Evolutionary conservation across 2,113 vertebrate species (phyloP), one percentile per base, ranked within the genome.

Genomic region (Sphaerodactylus townsendi): DNA sequence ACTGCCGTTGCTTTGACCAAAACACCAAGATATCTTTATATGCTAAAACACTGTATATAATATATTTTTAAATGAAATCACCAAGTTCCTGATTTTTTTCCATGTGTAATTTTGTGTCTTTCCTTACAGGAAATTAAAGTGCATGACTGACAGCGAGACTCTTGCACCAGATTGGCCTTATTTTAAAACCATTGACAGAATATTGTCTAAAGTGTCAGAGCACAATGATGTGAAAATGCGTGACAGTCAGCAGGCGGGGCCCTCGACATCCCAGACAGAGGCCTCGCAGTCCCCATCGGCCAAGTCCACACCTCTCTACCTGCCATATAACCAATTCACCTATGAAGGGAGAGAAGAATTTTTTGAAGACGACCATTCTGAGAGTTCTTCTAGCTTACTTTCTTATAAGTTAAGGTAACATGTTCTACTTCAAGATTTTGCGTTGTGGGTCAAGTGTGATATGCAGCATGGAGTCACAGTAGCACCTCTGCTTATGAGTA

Each of bases 101-200:
- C 25, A 90, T 79, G 23, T 85, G 81, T 92, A 91, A 92, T 90
- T 90, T 21, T 84, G 69, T 95, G 91, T 93, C 87, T 96, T 93
- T 92, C 90, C 86, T 88, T 89, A 77, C 96, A 99, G 98, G 97
- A 97, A 98, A 95, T 94, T 98, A 92, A 99, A 98, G 95, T 96
- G 98, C 93, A 96, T 97, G 93, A 96, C 93, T 77, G 95, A 94
- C 81, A 97, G 97, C 90, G 95, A 96, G 68, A 94, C 95, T 11
- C 93, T 97, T 86, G 93, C 89, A 5, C 97, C 98, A 3, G 98
- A 99, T 92, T 99, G 98, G 98, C 98, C 98, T 56, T 99, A 99
- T 94, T 99, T 96, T 91, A 97, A 97, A 94, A 90, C 98, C 89
- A 99, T 99, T 89, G 98, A 99, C 88, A 98, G 97, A 93, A 99